Evolutionary conservation across 2,797 vertebrate species (phyloP), one percentile per base, ranked within the genome.

Genomic region (Varecia variegata): DNA sequence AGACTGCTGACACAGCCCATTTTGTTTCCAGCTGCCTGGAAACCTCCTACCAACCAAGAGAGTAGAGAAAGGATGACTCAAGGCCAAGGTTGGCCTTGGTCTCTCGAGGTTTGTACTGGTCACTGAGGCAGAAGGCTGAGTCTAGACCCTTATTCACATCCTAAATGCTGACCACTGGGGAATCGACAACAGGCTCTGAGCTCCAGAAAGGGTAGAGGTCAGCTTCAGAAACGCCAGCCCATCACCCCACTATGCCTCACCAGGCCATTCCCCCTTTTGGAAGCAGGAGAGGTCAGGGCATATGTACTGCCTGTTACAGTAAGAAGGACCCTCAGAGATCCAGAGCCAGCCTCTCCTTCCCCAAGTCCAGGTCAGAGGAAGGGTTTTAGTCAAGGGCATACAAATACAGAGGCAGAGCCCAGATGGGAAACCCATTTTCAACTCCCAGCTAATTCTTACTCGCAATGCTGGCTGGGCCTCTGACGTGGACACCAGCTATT

Each of bases 11-110:
- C 90, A 60, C 0, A 4, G 71, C 92, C 56, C 15, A 0, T 94
- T 93, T 38, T 87, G 92, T 80, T 80, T 86, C 90, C 96, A 97
- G 96, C 81, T 97, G 96, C 92, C 92, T 95, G 71, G 96, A 97
- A 91, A 83, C 81, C 93, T 96, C 90, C 95, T 88, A 18, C 87
- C 86, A 82, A 79, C 77, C 88, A 82, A 93, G 56, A 73, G 45
- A 74, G 81, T 6, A 90, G 54, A 93, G 94, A 74, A 73, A 45
- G 27, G 71, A 84, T 65, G 94, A 96, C 90, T 84, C 70, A 73
- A 73, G 20, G 54, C 79, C 90, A 84, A 18, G 54, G 79, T 7
- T 10, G 7, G 79, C 32, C 90, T 27, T 32, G 54, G 70, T 43
- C 67, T 76, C 70, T 77, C 5, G 2, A 67, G 15, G 45, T n/a